Evolutionary conservation across 2,113 vertebrate genomes (phyloP), one percentile per base, ranked within the genome.

Genomic region (Hylia prasina): DNA sequence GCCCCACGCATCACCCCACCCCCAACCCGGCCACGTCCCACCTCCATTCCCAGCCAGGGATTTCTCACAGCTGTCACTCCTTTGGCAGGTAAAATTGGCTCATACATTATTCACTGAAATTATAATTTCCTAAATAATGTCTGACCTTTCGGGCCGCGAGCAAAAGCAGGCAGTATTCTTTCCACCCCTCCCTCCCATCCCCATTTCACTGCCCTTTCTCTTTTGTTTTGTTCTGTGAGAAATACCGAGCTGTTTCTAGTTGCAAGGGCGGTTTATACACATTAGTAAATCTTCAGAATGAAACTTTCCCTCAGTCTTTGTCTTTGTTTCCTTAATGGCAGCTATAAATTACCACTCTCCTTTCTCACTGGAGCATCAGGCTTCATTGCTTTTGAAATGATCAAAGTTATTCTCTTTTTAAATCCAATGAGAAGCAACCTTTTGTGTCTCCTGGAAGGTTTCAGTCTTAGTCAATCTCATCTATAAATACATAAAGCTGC

Each of bases 361-460:
- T 97, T 98, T 98, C 87, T 97, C 96, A 79, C 64, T 51, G 39
- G 69, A 94, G 94, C 94, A 98, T 96, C 97, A 97, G 95, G 97
- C 98, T 98, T 97, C 97, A 97, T 81, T 98, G 97, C 96, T 97
- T 98, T 97, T 97, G 97, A 98, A 98, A 98, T 92, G 97, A 98
- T 98, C 98, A 97, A 98, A 98, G 98, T 98, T 97, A 97, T 95
- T 97, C 96, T 93, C 96, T 97, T 97, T 95, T 90, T 96, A 97
- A 97, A 97, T 97, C 97, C 97, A 93, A 64, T 83, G 92, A 95
- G 87, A 97, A 97, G 88, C 94, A 94, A 94, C 75, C 96, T 88
- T 97, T 98, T 98, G 97, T 98, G 89, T 53, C 78, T 84, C 77
- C 66, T 78, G 94, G 92, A 82, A 2, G 1, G 88, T 87, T 94